Evolutionary conservation across 1,140 invertebrate species (phyloP).

Genomic region (Octopus sinensis): DNA sequence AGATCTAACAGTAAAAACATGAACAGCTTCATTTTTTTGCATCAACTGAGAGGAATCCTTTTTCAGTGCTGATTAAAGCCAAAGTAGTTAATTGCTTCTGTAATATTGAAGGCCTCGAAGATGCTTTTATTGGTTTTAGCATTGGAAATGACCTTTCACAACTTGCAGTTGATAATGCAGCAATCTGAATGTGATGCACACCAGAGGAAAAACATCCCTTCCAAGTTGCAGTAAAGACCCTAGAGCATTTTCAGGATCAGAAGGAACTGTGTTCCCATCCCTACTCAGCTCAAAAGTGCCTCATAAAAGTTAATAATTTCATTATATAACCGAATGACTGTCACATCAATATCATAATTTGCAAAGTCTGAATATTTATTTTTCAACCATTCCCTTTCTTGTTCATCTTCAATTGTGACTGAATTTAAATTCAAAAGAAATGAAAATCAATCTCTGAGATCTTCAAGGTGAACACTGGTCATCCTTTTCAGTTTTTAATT

Average conservation of each 20-base stretch:
- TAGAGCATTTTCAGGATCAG: neutral
- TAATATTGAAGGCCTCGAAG: neutral
- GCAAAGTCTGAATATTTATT: neutral
- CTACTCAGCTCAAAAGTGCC: no score
- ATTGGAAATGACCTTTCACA: neutral
- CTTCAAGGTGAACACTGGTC: conserved; percentile 9
- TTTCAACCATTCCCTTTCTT: neutral
- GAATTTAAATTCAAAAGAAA: conserved; percentile 8
- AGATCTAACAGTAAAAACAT: conserved; percentile 3
- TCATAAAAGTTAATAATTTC: neutral
- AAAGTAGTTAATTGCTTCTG: neutral
- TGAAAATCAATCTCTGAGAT: conserved; percentile 8
- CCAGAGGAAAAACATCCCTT: neutral
- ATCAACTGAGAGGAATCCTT: no score
- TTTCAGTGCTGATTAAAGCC: no score
- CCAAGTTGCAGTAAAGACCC: conserved; percentile 11
- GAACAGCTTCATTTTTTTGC: neutral
- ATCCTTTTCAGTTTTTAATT: conserved; percentile 10
- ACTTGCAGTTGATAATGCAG: neutral
- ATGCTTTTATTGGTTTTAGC: conserved; percentile 8
- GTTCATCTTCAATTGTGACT: neutral
- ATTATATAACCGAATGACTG: conserved; percentile 2
- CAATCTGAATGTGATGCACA: conserved; percentile 10
- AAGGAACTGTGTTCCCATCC: neutral
- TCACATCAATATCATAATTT: neutral